Evolutionary conservation across 2,888 invertebrate genomes (phyloP).

Genomic region (Caenorhabditis drosophilae): DNA sequence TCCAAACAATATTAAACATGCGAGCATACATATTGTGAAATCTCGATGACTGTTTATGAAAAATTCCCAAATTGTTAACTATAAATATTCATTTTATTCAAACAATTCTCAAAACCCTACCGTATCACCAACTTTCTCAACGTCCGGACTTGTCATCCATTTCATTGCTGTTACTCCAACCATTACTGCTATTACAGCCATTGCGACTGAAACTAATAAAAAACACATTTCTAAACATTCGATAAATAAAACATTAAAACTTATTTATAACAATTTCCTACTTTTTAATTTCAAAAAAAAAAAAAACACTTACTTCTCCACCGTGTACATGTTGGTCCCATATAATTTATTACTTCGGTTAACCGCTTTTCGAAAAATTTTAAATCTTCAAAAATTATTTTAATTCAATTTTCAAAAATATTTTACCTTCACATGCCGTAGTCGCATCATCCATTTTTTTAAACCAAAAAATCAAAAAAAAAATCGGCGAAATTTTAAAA

Average conservation of each 20-base stretch:
- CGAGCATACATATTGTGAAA: conserved; percentile 70
- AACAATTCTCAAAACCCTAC: no score
- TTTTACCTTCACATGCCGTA: conserved; percentile 52
- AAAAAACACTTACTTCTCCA: conserved; percentile 75
- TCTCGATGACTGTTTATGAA: conserved; percentile 24
- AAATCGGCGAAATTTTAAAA: not conserved
- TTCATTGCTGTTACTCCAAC: conserved; percentile 27
- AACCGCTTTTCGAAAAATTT: conserved; percentile 95
- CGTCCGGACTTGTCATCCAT: conserved; percentile 3
- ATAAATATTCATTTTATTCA: no score
- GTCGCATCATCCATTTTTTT: conserved; percentile 42
- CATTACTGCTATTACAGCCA: conserved; percentile 22
- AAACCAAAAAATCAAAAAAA: not conserved
- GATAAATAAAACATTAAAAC: not conserved
- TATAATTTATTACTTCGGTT: conserved; percentile 93
- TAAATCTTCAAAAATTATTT: conserved; percentile 76
- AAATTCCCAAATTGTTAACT: conserved; percentile 5
- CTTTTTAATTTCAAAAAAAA: not conserved
- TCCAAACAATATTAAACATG: conserved; percentile 72
- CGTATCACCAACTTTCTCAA: not conserved
- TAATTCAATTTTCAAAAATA: not conserved
- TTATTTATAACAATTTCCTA: not conserved
- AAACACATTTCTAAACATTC: not conserved
- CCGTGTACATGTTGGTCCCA: conserved; percentile 89
- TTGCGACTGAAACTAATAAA: conserved; percentile 26